These are phyloP conservation scores for Drosophila setosimentum DNA, from an alignment of 2,888 invertebrate species.

Conservation along the genomic window DNA sequence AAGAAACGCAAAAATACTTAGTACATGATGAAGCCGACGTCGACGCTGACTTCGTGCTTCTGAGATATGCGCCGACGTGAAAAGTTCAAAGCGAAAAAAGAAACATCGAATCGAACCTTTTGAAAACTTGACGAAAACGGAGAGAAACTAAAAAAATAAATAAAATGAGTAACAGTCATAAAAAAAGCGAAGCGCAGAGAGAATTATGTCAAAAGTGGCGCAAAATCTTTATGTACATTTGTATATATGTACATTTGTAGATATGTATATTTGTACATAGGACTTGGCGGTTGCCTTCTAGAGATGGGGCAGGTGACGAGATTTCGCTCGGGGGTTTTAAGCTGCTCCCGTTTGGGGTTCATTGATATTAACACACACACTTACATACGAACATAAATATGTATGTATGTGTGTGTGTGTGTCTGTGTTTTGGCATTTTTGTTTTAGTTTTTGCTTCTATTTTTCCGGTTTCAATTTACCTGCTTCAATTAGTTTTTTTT, in stretches of 20 bases:
- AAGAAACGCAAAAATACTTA: slow-evolving; percentile 49
- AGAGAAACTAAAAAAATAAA: slow-evolving; percentile 25
- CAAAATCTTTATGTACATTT: slow-evolving; percentile 60
- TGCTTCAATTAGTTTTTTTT: slow-evolving; percentile 65
- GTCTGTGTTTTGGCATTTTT: slow-evolving; percentile 30
- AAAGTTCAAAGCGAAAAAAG: slow-evolving; percentile 66
- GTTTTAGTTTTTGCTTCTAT: slow-evolving; percentile 32
- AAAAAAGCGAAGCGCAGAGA: slow-evolving; percentile 17
- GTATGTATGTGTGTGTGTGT: background rate
- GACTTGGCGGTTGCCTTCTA: slow-evolving; percentile 11
- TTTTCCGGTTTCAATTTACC: slow-evolving; percentile 63
- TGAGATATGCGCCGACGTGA: slow-evolving; percentile 60
- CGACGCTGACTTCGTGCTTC: slow-evolving; percentile 32
- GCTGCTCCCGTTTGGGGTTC: slow-evolving; percentile 54
- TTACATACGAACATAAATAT: background rate
- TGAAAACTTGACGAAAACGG: slow-evolving; percentile 73
- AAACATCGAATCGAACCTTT: slow-evolving; percentile 58
- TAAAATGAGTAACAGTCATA: slow-evolving; percentile 36
- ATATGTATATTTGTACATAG: slow-evolving; percentile 20
- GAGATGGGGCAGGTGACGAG: slow-evolving; percentile 7
- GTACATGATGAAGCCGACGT: slow-evolving; percentile 39
- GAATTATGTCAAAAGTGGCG: slow-evolving; percentile 77
- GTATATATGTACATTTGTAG: slow-evolving; percentile 22
- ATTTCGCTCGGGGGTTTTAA: slow-evolving; percentile 32
- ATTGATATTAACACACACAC: slow-evolving; percentile 62